Conservation (phyloP, 2,113 vertebrate species). For the Hylia prasina region DNA sequence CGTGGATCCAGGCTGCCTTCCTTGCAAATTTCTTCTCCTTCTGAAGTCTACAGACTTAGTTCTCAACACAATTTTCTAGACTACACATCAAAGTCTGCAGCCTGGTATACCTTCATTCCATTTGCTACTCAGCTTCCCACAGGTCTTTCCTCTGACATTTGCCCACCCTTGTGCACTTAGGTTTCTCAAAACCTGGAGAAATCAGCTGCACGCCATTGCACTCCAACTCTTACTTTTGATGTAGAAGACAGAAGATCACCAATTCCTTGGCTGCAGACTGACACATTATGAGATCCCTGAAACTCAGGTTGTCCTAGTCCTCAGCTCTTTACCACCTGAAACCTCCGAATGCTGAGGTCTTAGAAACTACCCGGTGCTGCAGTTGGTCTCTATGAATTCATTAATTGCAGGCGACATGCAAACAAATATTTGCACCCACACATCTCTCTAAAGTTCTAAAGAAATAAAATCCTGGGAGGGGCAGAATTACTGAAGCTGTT, state of each 20-base stretch:
- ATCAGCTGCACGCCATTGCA: background rate
- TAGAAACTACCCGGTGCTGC: background rate
- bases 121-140: background rate
- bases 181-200: background rate
- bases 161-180: background rate
- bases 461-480: background rate
- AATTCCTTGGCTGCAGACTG: background rate
- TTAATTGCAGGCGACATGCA: background rate
- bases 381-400: background rate
- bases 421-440: background rate
- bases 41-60: background rate
- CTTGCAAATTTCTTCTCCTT: background rate
- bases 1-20: background rate
- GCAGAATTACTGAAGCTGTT: background rate
- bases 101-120: background rate
- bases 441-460: background rate
- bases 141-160: background rate
- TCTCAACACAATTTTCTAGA: background rate
- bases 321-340: background rate
- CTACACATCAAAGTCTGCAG: background rate
- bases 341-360: background rate
- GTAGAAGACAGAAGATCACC: background rate
- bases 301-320: background rate
- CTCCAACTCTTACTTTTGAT: background rate
- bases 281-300: background rate